These are phyloP conservation scores for Phyllotreta striolata DNA, from an alignment of 2,888 invertebrate species.

Conservation along the genomic window DNA sequence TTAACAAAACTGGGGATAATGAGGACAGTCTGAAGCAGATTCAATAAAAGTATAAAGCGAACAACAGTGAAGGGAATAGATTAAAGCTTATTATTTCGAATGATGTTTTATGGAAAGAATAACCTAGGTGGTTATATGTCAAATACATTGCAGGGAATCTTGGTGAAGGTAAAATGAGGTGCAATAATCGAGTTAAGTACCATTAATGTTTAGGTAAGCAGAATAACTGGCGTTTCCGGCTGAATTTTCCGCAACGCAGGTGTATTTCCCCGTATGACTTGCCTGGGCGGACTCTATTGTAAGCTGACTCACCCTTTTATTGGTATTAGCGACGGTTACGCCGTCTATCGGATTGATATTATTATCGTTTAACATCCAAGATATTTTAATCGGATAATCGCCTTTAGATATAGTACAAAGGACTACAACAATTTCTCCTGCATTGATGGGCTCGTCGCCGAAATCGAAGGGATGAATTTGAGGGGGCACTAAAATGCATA, in stretches of 20 bases:
- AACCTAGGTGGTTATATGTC: conserved; percentile 2
- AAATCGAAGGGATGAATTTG: conserved; percentile 82
- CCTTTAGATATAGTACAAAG: conserved; percentile 77
- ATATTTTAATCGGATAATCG: conserved; percentile 78
- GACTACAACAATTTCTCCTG: conserved; percentile 54
- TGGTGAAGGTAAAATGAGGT: conserved; percentile 50
- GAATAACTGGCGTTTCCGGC: conserved; percentile 72
- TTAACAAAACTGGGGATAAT: conserved; percentile 55
- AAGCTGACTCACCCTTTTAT: conserved; percentile 65
- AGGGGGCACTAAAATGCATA: conserved; percentile 70
- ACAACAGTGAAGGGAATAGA: too few species aligned
- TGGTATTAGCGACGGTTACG: conserved; percentile 66
- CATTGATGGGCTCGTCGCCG: conserved; percentile 71
- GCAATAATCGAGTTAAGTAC: conserved; percentile 58
- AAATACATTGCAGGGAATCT: conserved; percentile 39
- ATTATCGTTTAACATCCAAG: conserved; percentile 71
- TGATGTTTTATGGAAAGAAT: background rate
- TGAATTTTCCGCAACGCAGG: conserved; percentile 71
- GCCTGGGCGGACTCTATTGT: conserved; percentile 64
- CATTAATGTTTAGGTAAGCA: conserved; percentile 72
- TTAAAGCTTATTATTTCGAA: too few species aligned
- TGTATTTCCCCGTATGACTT: conserved; percentile 63
- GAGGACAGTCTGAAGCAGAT: too few species aligned
- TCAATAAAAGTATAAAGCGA: too few species aligned
- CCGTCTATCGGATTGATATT: conserved; percentile 63